A percentile compares a stretch with the other conserved stretches of the same genome.
Conservation (phyloP, 2,797 vertebrate species). For the Onychomys arenicola region DNA sequence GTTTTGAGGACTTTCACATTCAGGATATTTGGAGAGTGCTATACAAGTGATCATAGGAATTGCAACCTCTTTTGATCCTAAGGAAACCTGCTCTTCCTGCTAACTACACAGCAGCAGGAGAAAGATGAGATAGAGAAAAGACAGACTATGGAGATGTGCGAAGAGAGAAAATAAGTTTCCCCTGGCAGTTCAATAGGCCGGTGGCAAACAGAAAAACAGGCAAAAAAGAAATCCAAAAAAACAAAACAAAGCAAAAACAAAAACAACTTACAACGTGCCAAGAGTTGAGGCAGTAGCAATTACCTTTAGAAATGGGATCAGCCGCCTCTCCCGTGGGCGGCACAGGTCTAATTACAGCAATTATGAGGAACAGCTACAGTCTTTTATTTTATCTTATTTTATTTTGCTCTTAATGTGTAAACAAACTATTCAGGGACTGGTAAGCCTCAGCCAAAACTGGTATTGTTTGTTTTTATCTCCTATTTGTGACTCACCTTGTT, state of each 20-base stretch:
- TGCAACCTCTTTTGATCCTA: conserved; percentile 72
- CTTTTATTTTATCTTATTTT: conserved; percentile 49
- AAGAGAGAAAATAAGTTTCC: conserved; percentile 46
- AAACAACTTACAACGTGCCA: conserved; percentile 61
- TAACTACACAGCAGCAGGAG: conserved; percentile 62
- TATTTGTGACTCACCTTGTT: conserved; percentile 53
- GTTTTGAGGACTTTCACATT: conserved; percentile 77
- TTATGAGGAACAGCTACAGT: conserved; percentile 72
- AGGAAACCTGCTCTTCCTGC: conserved; percentile 80
- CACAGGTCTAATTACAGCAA: conserved; percentile 73
- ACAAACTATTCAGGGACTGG: conserved; percentile 72
- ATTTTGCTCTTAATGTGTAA: conserved; percentile 72
- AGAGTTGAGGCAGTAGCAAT: conserved; percentile 48
- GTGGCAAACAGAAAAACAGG: conserved; percentile 76
- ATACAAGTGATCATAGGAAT: conserved; percentile 79
- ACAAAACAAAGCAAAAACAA: conserved; percentile 56
- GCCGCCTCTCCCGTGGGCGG: conserved; percentile 62
- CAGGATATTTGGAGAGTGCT: conserved; percentile 81
- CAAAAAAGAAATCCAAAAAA: background rate
- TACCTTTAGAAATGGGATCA: conserved; percentile 72
- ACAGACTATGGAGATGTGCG: fast-evolving
- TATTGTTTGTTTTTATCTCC: conserved; percentile 72
- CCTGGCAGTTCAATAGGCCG: conserved; percentile 71
- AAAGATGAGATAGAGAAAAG: background rate
- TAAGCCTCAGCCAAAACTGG: conserved; percentile 69